A percentile compares a stretch with the other conserved stretches of the same genome.
These are phyloP conservation scores for Yoshiicerus persimilis DNA, from an alignment of 1,140 invertebrate species.

Conservation along the genomic window DNA sequence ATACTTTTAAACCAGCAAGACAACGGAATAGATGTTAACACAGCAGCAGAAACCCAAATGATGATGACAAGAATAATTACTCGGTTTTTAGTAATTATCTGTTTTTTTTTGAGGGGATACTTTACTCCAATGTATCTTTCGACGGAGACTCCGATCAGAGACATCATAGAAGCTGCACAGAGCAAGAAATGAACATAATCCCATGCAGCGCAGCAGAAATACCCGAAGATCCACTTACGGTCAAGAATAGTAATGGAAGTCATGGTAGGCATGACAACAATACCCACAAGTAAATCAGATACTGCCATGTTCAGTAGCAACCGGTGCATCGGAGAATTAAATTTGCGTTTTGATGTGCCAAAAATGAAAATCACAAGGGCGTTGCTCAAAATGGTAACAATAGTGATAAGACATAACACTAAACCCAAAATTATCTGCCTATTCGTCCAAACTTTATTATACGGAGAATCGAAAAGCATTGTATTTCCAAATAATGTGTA, in stretches of 20 bases:
- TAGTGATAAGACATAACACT: neutral
- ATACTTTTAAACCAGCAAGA: neutral
- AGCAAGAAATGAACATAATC: slow-evolving; percentile 32
- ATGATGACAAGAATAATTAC: too few species aligned
- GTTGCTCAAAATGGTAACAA: slow-evolving; percentile 29
- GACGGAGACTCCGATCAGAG: too few species aligned
- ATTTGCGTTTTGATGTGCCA: neutral
- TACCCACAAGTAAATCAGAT: slow-evolving; percentile 32
- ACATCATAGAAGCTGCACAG: slow-evolving; percentile 36
- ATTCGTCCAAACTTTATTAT: neutral
- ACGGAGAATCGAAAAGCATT: neutral
- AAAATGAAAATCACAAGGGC: neutral
- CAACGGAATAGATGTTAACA: neutral
- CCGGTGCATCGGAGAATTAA: neutral
- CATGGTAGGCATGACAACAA: neutral
- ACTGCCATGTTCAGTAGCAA: slow-evolving; percentile 22
- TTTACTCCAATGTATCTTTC: slow-evolving; percentile 38
- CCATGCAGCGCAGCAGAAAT: neutral
- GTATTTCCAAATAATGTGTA: neutral
- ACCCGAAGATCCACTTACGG: slow-evolving; percentile 30
- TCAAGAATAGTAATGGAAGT: neutral
- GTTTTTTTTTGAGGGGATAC: slow-evolving; percentile 20
- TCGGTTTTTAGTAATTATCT: slow-evolving; percentile 3
- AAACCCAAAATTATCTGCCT: neutral
- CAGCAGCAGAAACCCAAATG: neutral